Percentiles rank a stretch among this genome's conserved stretches.
These are phyloP conservation scores for Tetragonisca angustula DNA, from an alignment of 2,888 invertebrate genomes.

Conservation along the genomic window DNA sequence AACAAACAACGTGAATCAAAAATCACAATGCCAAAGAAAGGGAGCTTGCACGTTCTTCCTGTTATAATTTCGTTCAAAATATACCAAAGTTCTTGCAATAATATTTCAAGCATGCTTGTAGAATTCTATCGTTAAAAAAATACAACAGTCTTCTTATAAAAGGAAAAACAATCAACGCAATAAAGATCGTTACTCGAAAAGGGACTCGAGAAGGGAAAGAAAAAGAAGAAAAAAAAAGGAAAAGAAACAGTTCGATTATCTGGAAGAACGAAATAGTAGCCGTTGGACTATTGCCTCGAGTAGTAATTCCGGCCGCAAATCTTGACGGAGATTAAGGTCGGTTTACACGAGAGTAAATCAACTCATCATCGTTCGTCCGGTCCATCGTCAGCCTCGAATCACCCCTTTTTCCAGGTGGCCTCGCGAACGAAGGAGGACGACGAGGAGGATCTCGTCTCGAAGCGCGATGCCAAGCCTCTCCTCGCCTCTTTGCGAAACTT, in stretches of 20 bases:
- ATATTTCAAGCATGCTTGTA: too few relatives aligned
- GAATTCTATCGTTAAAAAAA: too few relatives aligned
- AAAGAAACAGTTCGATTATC: slow-evolving; percentile 8
- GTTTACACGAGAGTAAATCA: slow-evolving; percentile 76
- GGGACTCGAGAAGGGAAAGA: background rate
- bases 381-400: slow-evolving; percentile 32
- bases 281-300: slow-evolving; percentile 36
- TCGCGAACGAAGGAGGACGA: slow-evolving; percentile 22
- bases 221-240: background rate
- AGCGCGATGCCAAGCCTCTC: slow-evolving; percentile 19
- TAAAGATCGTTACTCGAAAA: background rate
- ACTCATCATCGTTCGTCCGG: slow-evolving; percentile 67
- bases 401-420: slow-evolving; percentile 30
- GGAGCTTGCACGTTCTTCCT: too few relatives aligned
- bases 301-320: slow-evolving; percentile 75
- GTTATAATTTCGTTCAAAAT: too few relatives aligned
- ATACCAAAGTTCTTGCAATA: too few relatives aligned
- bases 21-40: too few relatives aligned
- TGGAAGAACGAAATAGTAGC: background rate
- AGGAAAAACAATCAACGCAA: background rate
- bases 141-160: too few relatives aligned
- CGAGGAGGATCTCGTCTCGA: slow-evolving; percentile 14
- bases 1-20: too few relatives aligned
- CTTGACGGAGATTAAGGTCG: slow-evolving; percentile 74
- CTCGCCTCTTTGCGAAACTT: slow-evolving; percentile 34